A percentile compares a stretch with the other conserved stretches of the same genome.
Conservation (phyloP, 2,888 invertebrate species). For the Hypolimnas misippus region DNA sequence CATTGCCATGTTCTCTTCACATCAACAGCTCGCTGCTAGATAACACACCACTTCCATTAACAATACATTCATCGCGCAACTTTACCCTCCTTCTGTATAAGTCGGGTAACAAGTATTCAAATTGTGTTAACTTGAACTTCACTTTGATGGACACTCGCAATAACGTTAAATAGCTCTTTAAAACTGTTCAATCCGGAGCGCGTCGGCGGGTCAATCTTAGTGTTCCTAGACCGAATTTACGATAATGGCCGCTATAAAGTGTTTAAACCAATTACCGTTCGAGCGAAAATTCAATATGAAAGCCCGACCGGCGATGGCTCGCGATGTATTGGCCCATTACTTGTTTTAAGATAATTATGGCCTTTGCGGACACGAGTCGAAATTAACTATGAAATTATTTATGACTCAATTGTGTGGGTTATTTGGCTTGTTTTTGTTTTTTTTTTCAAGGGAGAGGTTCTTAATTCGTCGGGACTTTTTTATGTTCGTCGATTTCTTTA, state of each 20-base stretch:
- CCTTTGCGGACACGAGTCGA: not conserved
- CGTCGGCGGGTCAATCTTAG: conserved; percentile 27
- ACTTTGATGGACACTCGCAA: conserved; percentile 14
- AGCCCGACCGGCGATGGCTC: not conserved
- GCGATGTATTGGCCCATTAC: conserved; percentile 20
- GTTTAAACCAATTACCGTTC: conserved; percentile 35
- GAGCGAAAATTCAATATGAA: conserved; percentile 34
- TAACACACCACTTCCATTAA: too few species aligned
- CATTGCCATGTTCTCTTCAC: too few species aligned
- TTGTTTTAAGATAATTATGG: conserved; percentile 19
- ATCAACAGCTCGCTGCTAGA: too few species aligned
- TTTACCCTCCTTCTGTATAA: not conserved
- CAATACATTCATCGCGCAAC: too few species aligned
- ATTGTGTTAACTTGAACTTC: not conserved
- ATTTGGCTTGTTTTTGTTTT: too few species aligned
- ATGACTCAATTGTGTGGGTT: not conserved
- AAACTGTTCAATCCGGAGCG: conserved; percentile 25
- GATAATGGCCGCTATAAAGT: conserved; percentile 34
- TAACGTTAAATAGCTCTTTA: conserved; percentile 27
- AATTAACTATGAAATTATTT: not conserved
- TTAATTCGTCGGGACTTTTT: too few species aligned
- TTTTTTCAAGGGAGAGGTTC: too few species aligned
- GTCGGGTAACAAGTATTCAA: not conserved
- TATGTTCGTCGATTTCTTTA: too few species aligned
- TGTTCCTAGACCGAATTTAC: conserved; percentile 34